Evolutionary conservation across 2,797 vertebrate genomes (phyloP).

Genomic region (Falco berigora): DNA sequence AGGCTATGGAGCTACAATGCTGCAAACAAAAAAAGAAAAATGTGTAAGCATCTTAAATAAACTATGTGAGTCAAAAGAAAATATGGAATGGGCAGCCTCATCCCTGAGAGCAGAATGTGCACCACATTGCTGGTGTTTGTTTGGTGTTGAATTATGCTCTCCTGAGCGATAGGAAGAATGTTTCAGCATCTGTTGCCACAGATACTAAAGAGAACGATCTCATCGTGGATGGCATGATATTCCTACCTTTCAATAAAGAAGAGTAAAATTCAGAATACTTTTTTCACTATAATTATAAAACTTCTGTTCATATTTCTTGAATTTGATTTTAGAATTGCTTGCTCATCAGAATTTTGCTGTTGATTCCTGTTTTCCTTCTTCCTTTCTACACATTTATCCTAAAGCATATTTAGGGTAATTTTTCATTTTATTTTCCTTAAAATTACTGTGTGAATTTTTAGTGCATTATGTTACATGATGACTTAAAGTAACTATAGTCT

Average conservation of each 20-base stretch:
- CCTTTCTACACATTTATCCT: not conserved
- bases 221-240: not conserved
- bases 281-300: not conserved
- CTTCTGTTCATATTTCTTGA: not conserved
- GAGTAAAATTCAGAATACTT: not conserved
- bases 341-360: slow-evolving; percentile 1
- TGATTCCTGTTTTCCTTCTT: not conserved
- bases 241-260: not conserved
- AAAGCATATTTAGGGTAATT: not conserved
- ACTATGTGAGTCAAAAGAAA: not conserved
- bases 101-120: not conserved
- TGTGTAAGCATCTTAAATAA: not conserved
- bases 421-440: not conserved
- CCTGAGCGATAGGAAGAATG: not conserved
- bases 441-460: not conserved
- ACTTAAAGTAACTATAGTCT: not conserved
- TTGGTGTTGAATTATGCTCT: not conserved
- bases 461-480: not conserved
- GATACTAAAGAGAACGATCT: not conserved
- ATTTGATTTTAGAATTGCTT: slow-evolving; percentile 25
- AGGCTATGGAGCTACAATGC: not conserved
- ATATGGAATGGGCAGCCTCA: not conserved
- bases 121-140: not conserved
- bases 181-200: slow-evolving; percentile 27
- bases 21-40: not conserved